Evolutionary conservation across 2,113 vertebrate genomes (phyloP).

Genomic region (Fulmarus glacialis): DNA sequence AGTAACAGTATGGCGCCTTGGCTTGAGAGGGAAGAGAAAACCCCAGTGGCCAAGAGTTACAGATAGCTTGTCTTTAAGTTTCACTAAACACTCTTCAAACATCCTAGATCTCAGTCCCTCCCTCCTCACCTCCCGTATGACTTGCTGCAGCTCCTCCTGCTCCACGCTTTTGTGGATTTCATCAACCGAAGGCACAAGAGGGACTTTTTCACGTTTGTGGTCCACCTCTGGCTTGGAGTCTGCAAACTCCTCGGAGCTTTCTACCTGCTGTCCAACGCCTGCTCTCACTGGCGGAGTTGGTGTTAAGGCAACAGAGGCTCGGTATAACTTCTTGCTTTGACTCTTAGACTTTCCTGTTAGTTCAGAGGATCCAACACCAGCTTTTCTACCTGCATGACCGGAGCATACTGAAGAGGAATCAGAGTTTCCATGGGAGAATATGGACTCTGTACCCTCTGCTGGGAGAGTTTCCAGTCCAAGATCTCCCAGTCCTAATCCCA

Average conservation of each 20-base stretch:
- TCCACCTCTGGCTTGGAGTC: constrained; percentile 49
- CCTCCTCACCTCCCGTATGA: constrained; percentile 87
- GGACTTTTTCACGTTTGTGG: constrained; percentile 43
- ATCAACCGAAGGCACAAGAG: constrained; percentile 25
- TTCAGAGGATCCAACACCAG: constrained; percentile 41
- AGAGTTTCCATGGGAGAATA: constrained; percentile 78
- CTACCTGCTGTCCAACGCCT: constrained; percentile 56
- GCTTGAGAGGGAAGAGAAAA: not conserved
- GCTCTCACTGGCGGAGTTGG: constrained; percentile 80
- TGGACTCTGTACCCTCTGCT: constrained; percentile 75
- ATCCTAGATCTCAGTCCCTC: not conserved
- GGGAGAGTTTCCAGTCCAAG: constrained; percentile 71
- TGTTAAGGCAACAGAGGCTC: constrained; percentile 86
- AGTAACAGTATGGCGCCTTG: not conserved
- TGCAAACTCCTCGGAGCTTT: constrained; percentile 58
- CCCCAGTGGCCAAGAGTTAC: not conserved
- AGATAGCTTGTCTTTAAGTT: not conserved
- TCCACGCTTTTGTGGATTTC: constrained; percentile 70
- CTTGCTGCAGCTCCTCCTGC: constrained; percentile 84
- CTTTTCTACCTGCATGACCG: constrained; percentile 72
- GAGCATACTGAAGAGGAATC: constrained; percentile 83
- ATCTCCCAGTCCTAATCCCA: constrained; percentile 80
- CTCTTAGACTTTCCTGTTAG: constrained; percentile 45
- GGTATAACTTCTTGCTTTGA: constrained; percentile 79
- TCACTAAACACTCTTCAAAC: not conserved